Evolutionary conservation across 2,888 invertebrate species (phyloP), one percentile per base, ranked within the genome.

Genomic region (Teinopalpus imperialis): DNA sequence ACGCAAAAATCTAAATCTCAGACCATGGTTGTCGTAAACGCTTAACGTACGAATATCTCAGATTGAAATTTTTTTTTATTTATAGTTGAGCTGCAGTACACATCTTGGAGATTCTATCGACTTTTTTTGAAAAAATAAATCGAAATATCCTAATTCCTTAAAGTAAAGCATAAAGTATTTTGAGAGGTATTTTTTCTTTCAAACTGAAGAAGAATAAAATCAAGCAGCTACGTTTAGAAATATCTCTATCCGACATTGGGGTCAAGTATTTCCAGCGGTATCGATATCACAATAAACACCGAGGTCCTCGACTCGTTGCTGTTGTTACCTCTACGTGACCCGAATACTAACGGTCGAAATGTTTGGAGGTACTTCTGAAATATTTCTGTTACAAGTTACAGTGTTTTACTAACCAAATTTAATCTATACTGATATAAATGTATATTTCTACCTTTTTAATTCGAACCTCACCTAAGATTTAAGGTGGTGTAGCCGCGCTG

Each of bases 211-310:
- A 13, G 7, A 9, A 12, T 21, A 23, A 21, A 20, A 30, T n/a
- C 13, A 14, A 13, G 6, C 10, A 13, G 21, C 30, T 21, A 40
- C 3, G 13, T 7, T 8, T 21, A 29, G 21, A 10, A 9, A 23
- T 23, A 30, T 40, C 40, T 16, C 16, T 16, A n/a, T 40, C 26
- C 21, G 9, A 12, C 27, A 45, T 45, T 27, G 39, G 26, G 81
- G 78, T 83, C 85, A 81, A 83, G 81, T 81, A 81, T 79, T 79
- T 78, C 74, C 73, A 80, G 72, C 67, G 65, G 59, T 66, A 69
- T 69, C 72, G 79, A 80, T 86, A 86, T 83, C 83, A 82, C 82
- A 82, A 85, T 86, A 86, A 82, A 80, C 81, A 81, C 75, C 76
- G 72, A 74, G 81, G 77, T 79, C 73, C 72, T 73, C 72, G 69